Evolutionary conservation across 2,888 invertebrate species (phyloP), one percentile per base, ranked within the genome.

Genomic region (Heteromyza rotundicornis): DNA sequence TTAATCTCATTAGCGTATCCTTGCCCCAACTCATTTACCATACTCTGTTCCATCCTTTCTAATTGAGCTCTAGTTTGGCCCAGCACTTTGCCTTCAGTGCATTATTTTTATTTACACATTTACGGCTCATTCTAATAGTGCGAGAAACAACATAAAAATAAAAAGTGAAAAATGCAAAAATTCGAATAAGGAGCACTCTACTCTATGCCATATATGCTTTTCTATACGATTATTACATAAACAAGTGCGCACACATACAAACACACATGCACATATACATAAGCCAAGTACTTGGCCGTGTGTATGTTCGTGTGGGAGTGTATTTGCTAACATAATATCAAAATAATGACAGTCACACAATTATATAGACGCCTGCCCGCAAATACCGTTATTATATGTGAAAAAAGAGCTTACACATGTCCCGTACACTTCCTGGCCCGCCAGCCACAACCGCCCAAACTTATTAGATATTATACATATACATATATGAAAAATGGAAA

Each of bases 311-410:
- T 57, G 23, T 23, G 44, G 61, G 56, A 55, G 36, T 53, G 51
- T 57, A 24, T 49, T 20, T 57, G 51, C 44, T 56, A 64, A 63
- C 59, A 60, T 59, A 57, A 60, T 68, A 66, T 69, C 64, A 65
- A 64, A 67, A 70, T 70, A 68, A 62, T 70, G 65, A 67, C 68
- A 70, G 68, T 68, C 66, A 68, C 60, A 63, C 64, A 68, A 71
- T 70, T 67, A 71, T 66, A 67, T 64, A 63, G 64, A 66, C 58
- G 64, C 60, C 60, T 60, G 59, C 63, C 64, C 56, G 60, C 54
- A 60, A 63, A 60, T 44, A 59, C 56, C 54, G 51, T 63, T 62
- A 52, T 57, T 56, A 56, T 62, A 53, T 35, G 19, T 40, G 36
- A 59, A 49, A 49, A 19, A 20, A 5, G 22, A 20, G 51, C 51